Base-by-base conservation (phyloP, 2,888 invertebrate genomes). In the Acleris holmiana region DNA sequence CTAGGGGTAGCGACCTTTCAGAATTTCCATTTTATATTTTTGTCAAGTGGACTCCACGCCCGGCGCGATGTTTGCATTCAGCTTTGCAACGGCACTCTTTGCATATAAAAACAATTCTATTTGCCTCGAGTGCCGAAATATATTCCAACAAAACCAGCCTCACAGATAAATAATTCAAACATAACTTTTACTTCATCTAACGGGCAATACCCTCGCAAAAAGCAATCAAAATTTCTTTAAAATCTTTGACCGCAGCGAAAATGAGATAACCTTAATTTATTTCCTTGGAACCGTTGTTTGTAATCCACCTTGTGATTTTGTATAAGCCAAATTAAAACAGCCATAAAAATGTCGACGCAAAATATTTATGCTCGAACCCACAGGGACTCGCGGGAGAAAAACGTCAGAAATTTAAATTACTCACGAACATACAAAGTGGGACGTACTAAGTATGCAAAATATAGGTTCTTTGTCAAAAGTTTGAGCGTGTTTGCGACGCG, bases 401-500 rank as follows among this genome's bases (percentile, higher is more conserved):
- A 54, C 64, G 54, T 59, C 64, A 59, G 54, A 64, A 57, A 64
- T 59, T 65, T 65, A 65, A 65, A 60, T 60, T 65, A 65, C 44
- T 46, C 41, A 59, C 55, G 46, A 60, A 60, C 65, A 40, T 65
- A 65, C 55, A 55, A 65, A 59, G 53, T 25, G 59, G 48, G 44
- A 47, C 65, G 48, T 60, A 62, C 41, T 48, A 54, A 60, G 64
- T 59, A 65, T 65, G 65, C 65, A 65, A 65, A 65, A 65, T 65
- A 65, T 65, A 55, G 60, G 60, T 54, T 65, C 64, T 75, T 72
- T 73, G 78, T 74, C 76, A 72, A 72, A 81, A 82, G 72, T 85
- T 83, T 70, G 70, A 73, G 73, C 70, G 82, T 85, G 82, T 85
- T 86, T 77, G 73, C 75, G 76, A 80, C 78, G 78, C 75, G 80